Evolutionary conservation across 2,888 invertebrate genomes (phyloP), one percentile per base, ranked within the genome.

Genomic region (Galeruca laticollis): DNA sequence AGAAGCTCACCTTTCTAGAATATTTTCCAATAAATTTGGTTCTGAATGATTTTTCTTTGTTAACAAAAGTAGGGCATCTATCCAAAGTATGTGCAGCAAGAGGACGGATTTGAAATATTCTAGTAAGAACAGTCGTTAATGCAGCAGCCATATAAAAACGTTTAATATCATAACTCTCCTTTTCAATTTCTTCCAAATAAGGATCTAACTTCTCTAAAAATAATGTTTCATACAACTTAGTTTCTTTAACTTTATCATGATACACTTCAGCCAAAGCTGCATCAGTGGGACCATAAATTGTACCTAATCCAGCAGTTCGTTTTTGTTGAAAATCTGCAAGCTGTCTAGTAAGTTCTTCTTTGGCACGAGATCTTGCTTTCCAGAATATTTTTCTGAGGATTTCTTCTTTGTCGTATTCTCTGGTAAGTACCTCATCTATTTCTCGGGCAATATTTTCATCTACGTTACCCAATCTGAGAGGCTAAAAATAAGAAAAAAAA

Each of bases 371-470:
- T 47, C 98, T 89, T 61, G 97, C 96, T 80, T 96, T 95, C 87
- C 93, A 91, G 85, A 99, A 99, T 73, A 95, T 94, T 84, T 92
- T 93, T 67, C 96, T 89, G 63, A 98, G 87, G 75, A 93, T 90
- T 83, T 97, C 97, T 81, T 97, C 97, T 82, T 96, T 96, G 80
- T 97, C 96, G 77, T 90, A 91, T 84, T 96, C 95, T 78, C 92
- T 91, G 70, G 91, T 89, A 80, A 98, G 87, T 35, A 93, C 93
- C 79, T 94, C 93, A 84, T 97, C 96, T 63, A 97, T 95, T 87
- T 96, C 96, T 73, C 94, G 91, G 11, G 95, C 95, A 83, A 96
- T 90, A 78, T 92, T 92, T 83, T 97, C 97, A 80, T 95, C 94
- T 26, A 95, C 92, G 75, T 93, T 93, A 73, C 89, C 90, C 73